Conservation (phyloP, 2,797 vertebrate genomes). For the Lacerta viridis region DNA sequence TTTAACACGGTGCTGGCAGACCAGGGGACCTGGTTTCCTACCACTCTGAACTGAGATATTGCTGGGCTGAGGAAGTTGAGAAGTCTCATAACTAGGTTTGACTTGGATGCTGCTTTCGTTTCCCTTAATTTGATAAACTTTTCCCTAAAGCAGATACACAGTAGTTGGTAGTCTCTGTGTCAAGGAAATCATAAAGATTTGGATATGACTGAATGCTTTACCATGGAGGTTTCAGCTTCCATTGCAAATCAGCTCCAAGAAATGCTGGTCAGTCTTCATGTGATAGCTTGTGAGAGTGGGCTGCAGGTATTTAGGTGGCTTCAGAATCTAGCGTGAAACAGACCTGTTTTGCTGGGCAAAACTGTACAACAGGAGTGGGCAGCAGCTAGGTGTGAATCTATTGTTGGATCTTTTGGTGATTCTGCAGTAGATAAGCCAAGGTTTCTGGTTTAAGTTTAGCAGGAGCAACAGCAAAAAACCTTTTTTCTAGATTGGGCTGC, state of each 20-base stretch:
- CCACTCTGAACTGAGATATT: background rate
- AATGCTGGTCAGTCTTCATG: background rate
- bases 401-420: background rate
- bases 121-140: background rate
- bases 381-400: background rate
- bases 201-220: background rate
- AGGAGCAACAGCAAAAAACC: background rate
- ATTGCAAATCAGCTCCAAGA: background rate
- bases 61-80: background rate
- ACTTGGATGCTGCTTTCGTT: background rate
- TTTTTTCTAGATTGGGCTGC: background rate
- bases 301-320: background rate
- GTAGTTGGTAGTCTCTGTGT: too few relatives aligned
- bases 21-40: background rate
- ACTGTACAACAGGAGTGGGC: background rate
- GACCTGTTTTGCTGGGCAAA: background rate
- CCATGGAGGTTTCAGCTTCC: too few relatives aligned
- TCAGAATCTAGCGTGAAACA: background rate
- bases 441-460: background rate
- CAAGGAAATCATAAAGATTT: background rate
- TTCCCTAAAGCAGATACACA: background rate
- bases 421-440: background rate
- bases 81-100: too few relatives aligned
- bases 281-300: background rate
- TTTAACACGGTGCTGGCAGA: background rate